Percentiles rank a stretch among this genome's conserved stretches.
phyloP scores from a whole-genome alignment of 1,140 invertebrate species.

The Eriocheir sinensis region DNA sequence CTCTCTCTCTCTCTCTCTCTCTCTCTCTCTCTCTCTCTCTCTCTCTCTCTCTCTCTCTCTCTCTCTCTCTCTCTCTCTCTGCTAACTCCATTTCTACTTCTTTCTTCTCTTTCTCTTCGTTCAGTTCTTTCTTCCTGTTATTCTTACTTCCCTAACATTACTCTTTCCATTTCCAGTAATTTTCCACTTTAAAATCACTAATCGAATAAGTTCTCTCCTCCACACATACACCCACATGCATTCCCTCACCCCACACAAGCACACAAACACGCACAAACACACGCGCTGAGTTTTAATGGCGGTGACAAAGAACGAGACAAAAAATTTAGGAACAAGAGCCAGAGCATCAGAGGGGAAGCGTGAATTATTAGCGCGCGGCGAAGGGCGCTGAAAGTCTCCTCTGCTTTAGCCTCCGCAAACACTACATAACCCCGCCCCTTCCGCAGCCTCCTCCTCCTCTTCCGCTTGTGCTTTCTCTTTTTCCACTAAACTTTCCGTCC shows the following conservation, averaged over 20 bases:
- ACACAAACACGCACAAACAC: too few relatives aligned
- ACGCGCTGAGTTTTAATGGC: too few relatives aligned
- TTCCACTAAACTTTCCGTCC: too few relatives aligned
- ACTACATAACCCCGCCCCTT: neutral
- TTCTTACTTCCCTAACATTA: neutral
- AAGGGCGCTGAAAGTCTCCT: neutral
- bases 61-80: neutral
- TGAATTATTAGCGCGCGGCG: neutral
- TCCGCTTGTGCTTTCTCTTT: too few relatives aligned
- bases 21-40: neutral
- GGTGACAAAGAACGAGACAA: too few relatives aligned
- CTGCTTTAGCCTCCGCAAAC: neutral
- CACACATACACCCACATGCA: neutral
- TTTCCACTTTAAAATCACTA: too few relatives aligned
- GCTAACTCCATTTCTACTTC: neutral
- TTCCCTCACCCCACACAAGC: neutral
- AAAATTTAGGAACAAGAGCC: too few relatives aligned
- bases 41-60: neutral
- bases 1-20: constrained; percentile 5
- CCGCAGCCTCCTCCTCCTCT: neutral
- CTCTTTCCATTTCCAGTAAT: neutral
- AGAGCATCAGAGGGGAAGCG: too few relatives aligned
- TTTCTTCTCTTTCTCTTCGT: neutral
- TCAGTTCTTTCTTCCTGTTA: neutral
- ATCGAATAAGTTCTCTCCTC: too few relatives aligned